phyloP scores from a whole-genome alignment of 1,140 invertebrate genomes.

The Phenacoccus solenopsis region DNA sequence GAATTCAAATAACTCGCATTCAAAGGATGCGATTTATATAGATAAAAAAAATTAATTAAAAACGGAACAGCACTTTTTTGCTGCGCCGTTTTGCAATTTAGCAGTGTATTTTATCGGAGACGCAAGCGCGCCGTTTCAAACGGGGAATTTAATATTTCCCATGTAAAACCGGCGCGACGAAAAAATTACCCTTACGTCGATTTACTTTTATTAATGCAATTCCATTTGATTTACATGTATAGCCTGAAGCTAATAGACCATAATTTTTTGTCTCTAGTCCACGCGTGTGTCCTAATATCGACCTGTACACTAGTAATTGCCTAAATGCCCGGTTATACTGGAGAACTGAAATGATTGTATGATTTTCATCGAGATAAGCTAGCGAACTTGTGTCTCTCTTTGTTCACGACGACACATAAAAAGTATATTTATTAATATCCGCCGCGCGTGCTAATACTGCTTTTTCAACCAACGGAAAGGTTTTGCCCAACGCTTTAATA shows the following conservation, averaged over 20 bases:
- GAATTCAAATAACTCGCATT: neutral
- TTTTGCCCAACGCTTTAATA: too few species aligned
- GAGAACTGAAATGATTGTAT: too few species aligned
- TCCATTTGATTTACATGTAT: neutral
- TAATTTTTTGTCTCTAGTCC: neutral
- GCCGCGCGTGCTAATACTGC: neutral
- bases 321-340: too few species aligned
- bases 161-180: neutral
- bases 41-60: slow-evolving; percentile 4
- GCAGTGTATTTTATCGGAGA: neutral
- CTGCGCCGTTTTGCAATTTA: too few species aligned
- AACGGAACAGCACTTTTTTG: neutral
- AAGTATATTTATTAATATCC: too few species aligned
- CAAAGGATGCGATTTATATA: neutral
- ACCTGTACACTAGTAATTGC: too few species aligned
- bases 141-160: neutral
- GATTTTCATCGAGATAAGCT: too few species aligned
- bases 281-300: neutral
- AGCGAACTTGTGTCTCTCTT: too few species aligned
- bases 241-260: neutral
- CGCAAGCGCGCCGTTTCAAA: neutral
- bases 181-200: neutral
- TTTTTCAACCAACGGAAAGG: neutral
- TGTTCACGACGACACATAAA: too few species aligned
- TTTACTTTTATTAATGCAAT: neutral